phyloP scores from a whole-genome alignment of 2,113 vertebrate species.

The Coregonus clupeaformis region DNA sequence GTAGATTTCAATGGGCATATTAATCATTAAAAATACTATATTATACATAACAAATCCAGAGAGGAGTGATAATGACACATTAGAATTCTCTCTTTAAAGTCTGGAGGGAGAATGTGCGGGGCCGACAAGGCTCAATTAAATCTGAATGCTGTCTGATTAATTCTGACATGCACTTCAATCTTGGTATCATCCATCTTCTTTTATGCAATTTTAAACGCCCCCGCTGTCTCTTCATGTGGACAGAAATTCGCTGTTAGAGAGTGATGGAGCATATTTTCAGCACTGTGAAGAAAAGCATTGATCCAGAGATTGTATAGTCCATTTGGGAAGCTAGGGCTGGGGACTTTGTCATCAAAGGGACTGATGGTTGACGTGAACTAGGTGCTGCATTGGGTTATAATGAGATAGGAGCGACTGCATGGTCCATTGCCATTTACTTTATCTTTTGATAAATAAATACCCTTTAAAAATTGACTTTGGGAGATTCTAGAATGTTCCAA shows the following conservation, averaged over 20 bases:
- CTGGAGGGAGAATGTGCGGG: slow-evolving; percentile 36
- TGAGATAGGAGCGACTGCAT: not conserved
- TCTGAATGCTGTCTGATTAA: slow-evolving; percentile 52
- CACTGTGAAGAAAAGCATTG: slow-evolving; percentile 40
- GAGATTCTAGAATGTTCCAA: not conserved
- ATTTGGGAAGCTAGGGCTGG: slow-evolving; percentile 5
- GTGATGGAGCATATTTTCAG: slow-evolving; percentile 43
- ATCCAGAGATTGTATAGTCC: slow-evolving; percentile 34
- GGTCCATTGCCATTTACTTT: not conserved
- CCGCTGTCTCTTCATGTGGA: slow-evolving; percentile 36
- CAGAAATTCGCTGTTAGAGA: slow-evolving; percentile 44
- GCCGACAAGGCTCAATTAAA: slow-evolving; percentile 63
- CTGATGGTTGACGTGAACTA: not conserved
- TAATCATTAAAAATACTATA: slow-evolving; percentile 45
- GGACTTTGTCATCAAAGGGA: not conserved
- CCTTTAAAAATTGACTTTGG: not conserved
- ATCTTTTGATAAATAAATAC: not conserved
- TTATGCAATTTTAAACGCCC: slow-evolving; percentile 45
- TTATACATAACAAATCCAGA: slow-evolving; percentile 42
- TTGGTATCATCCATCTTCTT: slow-evolving; percentile 56
- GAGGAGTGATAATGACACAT: slow-evolving; percentile 53
- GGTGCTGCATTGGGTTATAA: not conserved
- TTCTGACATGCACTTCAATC: slow-evolving; percentile 53
- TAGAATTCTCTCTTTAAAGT: slow-evolving; percentile 21
- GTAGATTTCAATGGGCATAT: slow-evolving; percentile 39